Evolutionary conservation across 2,797 vertebrate genomes (phyloP).

Genomic region (Hemitrygon akajei): DNA sequence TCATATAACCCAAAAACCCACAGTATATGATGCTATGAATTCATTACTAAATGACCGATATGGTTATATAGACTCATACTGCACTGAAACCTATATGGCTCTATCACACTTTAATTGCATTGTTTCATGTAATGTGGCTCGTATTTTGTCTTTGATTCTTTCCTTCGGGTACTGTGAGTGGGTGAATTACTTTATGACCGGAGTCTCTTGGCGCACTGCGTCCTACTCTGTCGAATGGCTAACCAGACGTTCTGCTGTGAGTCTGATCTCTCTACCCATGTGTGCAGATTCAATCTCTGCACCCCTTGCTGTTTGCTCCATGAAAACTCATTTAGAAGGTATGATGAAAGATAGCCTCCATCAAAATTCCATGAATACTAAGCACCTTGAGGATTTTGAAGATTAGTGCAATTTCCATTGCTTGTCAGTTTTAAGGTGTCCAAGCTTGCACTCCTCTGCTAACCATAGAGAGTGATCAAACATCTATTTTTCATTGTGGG

Average conservation of each 20-base stretch:
- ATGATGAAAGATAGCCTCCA: constrained; percentile 12
- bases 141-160: not conserved
- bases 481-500: not conserved
- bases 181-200: not conserved
- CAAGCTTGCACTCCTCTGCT: not conserved
- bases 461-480: not conserved
- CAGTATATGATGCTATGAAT: no score
- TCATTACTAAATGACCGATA: no score
- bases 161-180: not conserved
- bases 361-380: constrained; percentile 25
- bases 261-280: not conserved
- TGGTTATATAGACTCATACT: no score
- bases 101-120: not conserved
- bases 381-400: not conserved
- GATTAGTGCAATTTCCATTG: constrained; percentile 16
- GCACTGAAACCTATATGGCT: no score
- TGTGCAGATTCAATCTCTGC: not conserved
- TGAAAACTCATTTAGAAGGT: constrained; percentile 8
- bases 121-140: not conserved
- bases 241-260: not conserved
- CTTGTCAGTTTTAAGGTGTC: not conserved
- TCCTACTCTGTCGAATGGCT: not conserved
- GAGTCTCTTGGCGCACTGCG: not conserved
- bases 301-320: not conserved
- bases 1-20: no score